phyloP scores from a whole-genome alignment of 2,888 invertebrate genomes.

The Gandaritis pyraliata region DNA sequence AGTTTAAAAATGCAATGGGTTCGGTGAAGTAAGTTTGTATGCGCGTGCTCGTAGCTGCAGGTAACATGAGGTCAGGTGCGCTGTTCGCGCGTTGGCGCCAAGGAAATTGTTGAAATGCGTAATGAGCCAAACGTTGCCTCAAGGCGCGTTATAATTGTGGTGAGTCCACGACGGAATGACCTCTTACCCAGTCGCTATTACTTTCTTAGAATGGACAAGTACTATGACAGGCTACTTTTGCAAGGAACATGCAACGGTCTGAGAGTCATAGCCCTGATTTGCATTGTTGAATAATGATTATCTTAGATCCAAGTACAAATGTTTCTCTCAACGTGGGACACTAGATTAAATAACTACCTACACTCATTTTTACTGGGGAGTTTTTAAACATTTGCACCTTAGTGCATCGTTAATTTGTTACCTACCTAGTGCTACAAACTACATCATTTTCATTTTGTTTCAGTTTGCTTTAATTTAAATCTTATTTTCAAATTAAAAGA shows the following conservation, averaged over 20 bases:
- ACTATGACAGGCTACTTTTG: slow-evolving; percentile 27
- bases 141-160: slow-evolving; percentile 70
- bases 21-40: slow-evolving; percentile 13
- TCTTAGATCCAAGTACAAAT: neutral
- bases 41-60: slow-evolving; percentile 5
- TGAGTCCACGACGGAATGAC: slow-evolving; percentile 28
- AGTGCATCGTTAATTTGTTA: no score
- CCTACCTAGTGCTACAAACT: no score
- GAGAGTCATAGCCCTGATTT: neutral
- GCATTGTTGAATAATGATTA: slow-evolving; percentile 3
- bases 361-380: no score
- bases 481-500: no score
- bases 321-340: no score
- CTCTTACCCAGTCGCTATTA: slow-evolving; percentile 33
- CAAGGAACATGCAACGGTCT: slow-evolving; percentile 6
- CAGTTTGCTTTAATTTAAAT: no score
- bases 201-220: slow-evolving; percentile 30
- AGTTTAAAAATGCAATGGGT: slow-evolving; percentile 5
- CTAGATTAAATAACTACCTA: no score
- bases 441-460: no score
- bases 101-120: slow-evolving; percentile 43
- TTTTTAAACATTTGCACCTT: no score
- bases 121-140: slow-evolving; percentile 60
- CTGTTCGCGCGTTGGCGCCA: slow-evolving; percentile 32
- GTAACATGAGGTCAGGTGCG: slow-evolving; percentile 33